Evolutionary conservation across 30 jellyfish, hydroid and myxozoan species (phyloP).

Genomic region (Cassiopea andromeda): DNA sequence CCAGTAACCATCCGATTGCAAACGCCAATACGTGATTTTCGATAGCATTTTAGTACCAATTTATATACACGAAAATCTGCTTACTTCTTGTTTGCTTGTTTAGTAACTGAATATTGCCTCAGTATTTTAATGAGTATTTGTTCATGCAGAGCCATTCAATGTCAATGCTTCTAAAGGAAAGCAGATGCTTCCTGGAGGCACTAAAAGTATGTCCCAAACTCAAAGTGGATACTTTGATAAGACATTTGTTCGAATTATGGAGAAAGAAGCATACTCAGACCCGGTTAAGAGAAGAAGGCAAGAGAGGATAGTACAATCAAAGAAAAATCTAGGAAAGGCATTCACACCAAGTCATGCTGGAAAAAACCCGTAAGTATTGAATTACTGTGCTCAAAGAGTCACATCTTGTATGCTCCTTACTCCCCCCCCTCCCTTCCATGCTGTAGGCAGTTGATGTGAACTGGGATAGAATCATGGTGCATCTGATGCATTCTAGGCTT

Average conservation of each 20-base stretch:
- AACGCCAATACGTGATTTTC: too few species aligned
- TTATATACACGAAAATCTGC: too few species aligned
- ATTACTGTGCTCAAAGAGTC: not conserved
- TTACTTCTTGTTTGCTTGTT: too few species aligned
- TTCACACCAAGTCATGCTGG: constrained; percentile 97
- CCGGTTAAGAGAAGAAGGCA: constrained; percentile 94
- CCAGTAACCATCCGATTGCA: too few species aligned
- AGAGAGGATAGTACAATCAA: constrained; percentile 70
- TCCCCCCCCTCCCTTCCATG: too few species aligned
- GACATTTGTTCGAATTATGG: constrained; percentile 73
- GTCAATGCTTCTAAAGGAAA: constrained; percentile 90
- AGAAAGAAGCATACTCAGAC: constrained; percentile 89
- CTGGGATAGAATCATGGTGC: too few species aligned
- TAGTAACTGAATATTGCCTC: too few species aligned
- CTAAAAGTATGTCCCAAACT: constrained; percentile 79
- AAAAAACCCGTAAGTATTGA: constrained; percentile 77
- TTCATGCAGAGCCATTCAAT: constrained; percentile 80
- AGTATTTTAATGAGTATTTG: too few species aligned
- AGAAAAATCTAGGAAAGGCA: constrained; percentile 80
- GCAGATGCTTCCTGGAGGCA: constrained; percentile 97
- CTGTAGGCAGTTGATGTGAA: too few species aligned
- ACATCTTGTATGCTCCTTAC: too few species aligned
- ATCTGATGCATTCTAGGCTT: too few species aligned
- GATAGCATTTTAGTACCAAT: too few species aligned
- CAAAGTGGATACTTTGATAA: constrained; percentile 93